Conservation (phyloP, 2,797 vertebrate genomes). For the Epinephelus malabaricus region DNA sequence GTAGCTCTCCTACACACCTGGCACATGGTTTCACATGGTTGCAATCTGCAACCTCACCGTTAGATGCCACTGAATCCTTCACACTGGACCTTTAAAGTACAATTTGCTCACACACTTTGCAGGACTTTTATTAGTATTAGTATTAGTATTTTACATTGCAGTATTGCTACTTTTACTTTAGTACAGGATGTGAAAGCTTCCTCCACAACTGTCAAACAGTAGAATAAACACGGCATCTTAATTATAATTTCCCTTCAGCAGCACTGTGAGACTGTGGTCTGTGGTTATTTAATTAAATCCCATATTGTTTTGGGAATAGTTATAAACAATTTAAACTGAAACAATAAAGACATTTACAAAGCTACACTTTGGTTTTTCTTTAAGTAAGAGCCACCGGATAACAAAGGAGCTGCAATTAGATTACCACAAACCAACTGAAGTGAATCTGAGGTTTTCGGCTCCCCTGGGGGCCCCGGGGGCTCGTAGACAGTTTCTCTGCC, state of each 20-base stretch:
- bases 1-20: no score
- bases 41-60: no score
- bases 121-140: not conserved
- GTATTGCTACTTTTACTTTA: not conserved
- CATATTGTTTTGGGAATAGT: not conserved
- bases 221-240: not conserved
- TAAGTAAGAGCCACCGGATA: not conserved
- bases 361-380: not conserved
- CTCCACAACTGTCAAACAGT: not conserved
- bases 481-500: not conserved
- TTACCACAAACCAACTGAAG: not conserved
- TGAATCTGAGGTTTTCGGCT: slow-evolving; percentile 2
- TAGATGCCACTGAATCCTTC: no score
- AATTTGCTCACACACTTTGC: no score
- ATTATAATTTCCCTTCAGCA: not conserved
- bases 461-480: no score
- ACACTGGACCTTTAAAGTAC: no score
- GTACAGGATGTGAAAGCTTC: not conserved
- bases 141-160: not conserved
- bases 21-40: no score
- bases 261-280: not conserved
- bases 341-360: not conserved
- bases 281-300: not conserved
- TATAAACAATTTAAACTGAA: not conserved
- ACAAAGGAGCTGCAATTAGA: not conserved